These are phyloP conservation scores for Arbacia lixula DNA, from an alignment of 53 echinoderm and acorn worm species.

Conservation along the genomic window DNA sequence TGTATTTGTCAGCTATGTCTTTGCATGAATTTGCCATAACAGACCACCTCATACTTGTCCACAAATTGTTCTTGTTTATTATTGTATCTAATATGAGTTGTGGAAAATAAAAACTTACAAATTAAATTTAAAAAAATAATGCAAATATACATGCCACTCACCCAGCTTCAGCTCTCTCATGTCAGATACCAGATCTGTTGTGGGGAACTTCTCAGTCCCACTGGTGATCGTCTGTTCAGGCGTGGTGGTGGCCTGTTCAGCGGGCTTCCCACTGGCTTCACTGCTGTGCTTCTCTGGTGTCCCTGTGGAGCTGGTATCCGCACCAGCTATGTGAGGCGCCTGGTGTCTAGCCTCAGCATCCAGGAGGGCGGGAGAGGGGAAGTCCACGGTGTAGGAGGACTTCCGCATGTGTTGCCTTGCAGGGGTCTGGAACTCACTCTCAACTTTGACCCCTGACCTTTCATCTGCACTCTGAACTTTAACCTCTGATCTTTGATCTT, in stretches of 20 bases:
- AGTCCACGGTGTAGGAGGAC: slow-evolving; percentile 89
- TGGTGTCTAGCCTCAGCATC: slow-evolving; percentile 88
- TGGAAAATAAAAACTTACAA: too few relatives aligned
- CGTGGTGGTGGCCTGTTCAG: neutral
- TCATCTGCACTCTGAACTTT: neutral
- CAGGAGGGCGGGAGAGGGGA: slow-evolving; percentile 90
- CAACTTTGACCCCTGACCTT: slow-evolving; percentile 30
- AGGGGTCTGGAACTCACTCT: slow-evolving; percentile 52
- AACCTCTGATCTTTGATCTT: neutral
- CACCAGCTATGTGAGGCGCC: slow-evolving; percentile 68
- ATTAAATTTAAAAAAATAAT: too few relatives aligned
- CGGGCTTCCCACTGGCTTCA: neutral
- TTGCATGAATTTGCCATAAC: too few relatives aligned
- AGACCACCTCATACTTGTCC: too few relatives aligned
- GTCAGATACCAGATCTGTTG: slow-evolving; percentile 20
- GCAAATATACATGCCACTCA: too few relatives aligned
- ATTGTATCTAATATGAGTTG: too few relatives aligned
- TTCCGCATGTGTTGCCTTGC: slow-evolving; percentile 71
- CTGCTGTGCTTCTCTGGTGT: too few relatives aligned
- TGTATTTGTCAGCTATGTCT: too few relatives aligned
- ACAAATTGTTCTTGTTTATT: too few relatives aligned
- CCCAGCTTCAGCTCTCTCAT: slow-evolving; percentile 50
- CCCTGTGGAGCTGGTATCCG: neutral
- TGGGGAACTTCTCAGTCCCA: neutral
- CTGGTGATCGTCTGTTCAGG: neutral